These are phyloP conservation scores for Neocrepidodera transversa DNA, from an alignment of 2,888 invertebrate species.

Conservation along the genomic window DNA sequence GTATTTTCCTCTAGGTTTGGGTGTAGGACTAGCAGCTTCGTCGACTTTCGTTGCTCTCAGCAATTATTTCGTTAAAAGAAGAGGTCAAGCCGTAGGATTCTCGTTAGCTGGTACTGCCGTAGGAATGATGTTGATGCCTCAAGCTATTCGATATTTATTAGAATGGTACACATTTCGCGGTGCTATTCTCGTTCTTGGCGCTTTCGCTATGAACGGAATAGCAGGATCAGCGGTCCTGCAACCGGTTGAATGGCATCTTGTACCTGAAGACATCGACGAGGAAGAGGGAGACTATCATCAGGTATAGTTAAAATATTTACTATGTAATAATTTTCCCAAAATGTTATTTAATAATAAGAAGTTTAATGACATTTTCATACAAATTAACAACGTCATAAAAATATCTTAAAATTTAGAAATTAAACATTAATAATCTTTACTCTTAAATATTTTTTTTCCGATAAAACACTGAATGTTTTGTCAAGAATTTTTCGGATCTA, in stretches of 20 bases:
- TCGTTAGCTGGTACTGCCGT: conserved; percentile 83
- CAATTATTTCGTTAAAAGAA: conserved; percentile 77
- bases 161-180: conserved; percentile 72
- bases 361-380: too few species aligned
- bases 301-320: conserved; percentile 43
- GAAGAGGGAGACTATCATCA: conserved; percentile 59
- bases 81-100: conserved; percentile 80
- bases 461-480: too few species aligned
- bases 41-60: conserved; percentile 81
- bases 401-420: too few species aligned
- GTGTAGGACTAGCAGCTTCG: conserved; percentile 78
- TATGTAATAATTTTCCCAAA: too few species aligned
- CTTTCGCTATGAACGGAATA: conserved; percentile 71
- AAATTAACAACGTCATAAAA: too few species aligned
- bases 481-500: too few species aligned
- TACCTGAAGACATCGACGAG: conserved; percentile 65
- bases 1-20: conserved; percentile 68
- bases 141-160: conserved; percentile 71
- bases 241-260: conserved; percentile 75
- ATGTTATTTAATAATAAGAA: too few species aligned
- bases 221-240: conserved; percentile 73
- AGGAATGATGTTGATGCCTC: conserved; percentile 82
- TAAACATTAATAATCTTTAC: too few species aligned
- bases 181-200: conserved; percentile 72
- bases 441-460: too few species aligned